Conservation (phyloP, 1,140 invertebrate species). For the Nasonia giraulti region DNA sequence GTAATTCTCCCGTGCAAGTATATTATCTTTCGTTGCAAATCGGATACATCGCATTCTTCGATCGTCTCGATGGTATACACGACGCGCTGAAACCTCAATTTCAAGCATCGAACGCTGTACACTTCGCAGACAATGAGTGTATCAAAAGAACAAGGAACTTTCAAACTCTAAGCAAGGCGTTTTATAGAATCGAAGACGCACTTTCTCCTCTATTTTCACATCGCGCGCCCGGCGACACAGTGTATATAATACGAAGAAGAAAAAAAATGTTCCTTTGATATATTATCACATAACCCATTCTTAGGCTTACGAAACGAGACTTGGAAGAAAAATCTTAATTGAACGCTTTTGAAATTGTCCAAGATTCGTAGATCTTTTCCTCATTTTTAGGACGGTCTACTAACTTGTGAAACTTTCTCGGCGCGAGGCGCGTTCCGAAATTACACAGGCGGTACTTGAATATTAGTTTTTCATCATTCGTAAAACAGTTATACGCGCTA, state of each 20-base stretch:
- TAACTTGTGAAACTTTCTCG: not conserved
- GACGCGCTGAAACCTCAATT: not conserved
- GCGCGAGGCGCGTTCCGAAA: too few species aligned
- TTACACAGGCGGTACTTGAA: too few species aligned
- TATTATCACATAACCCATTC: slow-evolving; percentile 35
- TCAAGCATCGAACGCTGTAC: not conserved
- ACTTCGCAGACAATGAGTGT: not conserved
- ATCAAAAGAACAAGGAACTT: slow-evolving; percentile 43
- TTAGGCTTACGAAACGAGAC: not conserved
- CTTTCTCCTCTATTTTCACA: slow-evolving; percentile 45
- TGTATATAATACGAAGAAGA: not conserved
- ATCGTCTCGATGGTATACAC: not conserved
- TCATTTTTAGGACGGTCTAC: not conserved
- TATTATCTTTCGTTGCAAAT: too few species aligned
- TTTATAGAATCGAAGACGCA: slow-evolving; percentile 48
- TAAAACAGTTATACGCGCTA: too few species aligned
- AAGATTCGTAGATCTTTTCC: not conserved
- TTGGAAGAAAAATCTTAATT: slow-evolving; percentile 25
- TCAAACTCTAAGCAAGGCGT: slow-evolving; percentile 47
- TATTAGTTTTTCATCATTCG: too few species aligned
- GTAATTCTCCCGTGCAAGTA: too few species aligned
- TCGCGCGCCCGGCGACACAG: slow-evolving; percentile 31
- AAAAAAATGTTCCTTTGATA: slow-evolving; percentile 19
- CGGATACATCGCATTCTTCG: not conserved
- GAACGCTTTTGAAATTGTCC: slow-evolving; percentile 2